These are phyloP conservation scores for Phoxinus phoxinus DNA, from an alignment of 2,113 vertebrate genomes.

Conservation along the genomic window DNA sequence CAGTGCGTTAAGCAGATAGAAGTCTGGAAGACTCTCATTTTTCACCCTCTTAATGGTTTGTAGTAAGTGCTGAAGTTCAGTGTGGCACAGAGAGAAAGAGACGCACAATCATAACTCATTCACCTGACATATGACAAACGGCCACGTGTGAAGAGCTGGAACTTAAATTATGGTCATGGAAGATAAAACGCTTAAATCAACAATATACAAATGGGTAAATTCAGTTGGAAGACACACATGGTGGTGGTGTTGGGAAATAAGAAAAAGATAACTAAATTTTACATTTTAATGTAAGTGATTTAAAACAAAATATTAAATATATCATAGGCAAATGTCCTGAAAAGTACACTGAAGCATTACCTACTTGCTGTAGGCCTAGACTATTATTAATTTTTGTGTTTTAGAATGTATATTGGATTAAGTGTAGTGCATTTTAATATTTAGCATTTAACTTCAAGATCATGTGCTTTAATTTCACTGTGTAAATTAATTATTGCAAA, in stretches of 20 bases:
- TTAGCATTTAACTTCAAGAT: neutral
- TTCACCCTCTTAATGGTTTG: conserved; percentile 5
- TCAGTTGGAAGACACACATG: neutral
- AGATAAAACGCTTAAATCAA: neutral
- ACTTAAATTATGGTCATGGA: conserved; percentile 13
- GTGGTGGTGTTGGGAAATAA: neutral
- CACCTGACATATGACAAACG: neutral
- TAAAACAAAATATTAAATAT: too few relatives aligned
- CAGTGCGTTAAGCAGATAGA: conserved; percentile 14
- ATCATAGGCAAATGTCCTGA: too few relatives aligned
- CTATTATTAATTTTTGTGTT: too few relatives aligned
- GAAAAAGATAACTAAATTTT: neutral
- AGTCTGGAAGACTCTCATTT: neutral
- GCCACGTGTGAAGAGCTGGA: conserved; percentile 2
- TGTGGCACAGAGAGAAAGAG: conserved; percentile 2
- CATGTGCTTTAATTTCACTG: neutral
- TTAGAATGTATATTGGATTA: too few relatives aligned
- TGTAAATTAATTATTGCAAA: neutral
- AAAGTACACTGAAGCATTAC: too few relatives aligned
- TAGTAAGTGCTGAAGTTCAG: conserved; percentile 25
- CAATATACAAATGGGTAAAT: neutral
- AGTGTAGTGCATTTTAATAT: too few relatives aligned
- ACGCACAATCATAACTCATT: neutral
- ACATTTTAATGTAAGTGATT: neutral
- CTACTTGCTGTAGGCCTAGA: too few relatives aligned